phyloP scores from a whole-genome alignment of 1,140 invertebrate species.

The Zaprionus inermis region DNA sequence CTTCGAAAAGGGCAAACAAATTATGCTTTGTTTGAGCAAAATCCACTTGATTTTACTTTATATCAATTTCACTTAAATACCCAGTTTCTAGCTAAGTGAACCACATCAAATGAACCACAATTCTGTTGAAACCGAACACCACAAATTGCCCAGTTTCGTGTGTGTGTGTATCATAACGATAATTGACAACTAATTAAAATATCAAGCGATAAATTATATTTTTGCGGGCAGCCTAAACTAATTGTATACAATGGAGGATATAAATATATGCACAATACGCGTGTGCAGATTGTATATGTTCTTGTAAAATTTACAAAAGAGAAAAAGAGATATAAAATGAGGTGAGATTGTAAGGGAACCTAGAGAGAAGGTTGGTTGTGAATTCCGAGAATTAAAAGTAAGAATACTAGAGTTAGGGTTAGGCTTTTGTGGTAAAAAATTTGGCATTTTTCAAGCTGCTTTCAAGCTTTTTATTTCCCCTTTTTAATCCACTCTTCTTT shows the following conservation, averaged over 20 bases:
- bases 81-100: not conserved
- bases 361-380: no score
- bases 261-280: constrained; percentile 1
- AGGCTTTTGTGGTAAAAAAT: not conserved
- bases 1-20: no score
- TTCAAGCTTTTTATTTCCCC: constrained; percentile 3
- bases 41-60: not conserved
- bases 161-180: constrained; percentile 21
- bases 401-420: no score
- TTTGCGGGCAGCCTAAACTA: constrained; percentile 9
- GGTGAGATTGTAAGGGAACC: no score
- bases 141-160: not conserved
- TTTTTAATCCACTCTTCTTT: constrained; percentile 37
- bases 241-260: not conserved
- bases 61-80: not conserved
- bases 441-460: constrained; percentile 9
- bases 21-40: not conserved
- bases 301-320: not conserved
- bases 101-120: constrained; percentile 2
- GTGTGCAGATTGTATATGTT: not conserved
- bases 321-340: no score
- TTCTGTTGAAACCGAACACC: not conserved
- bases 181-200: constrained; percentile 47
- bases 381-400: no score
- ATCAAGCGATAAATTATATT: constrained; percentile 18